Evolutionary conservation across 1,140 invertebrate species (phyloP).

Genomic region (Drosophila lacteicornis): DNA sequence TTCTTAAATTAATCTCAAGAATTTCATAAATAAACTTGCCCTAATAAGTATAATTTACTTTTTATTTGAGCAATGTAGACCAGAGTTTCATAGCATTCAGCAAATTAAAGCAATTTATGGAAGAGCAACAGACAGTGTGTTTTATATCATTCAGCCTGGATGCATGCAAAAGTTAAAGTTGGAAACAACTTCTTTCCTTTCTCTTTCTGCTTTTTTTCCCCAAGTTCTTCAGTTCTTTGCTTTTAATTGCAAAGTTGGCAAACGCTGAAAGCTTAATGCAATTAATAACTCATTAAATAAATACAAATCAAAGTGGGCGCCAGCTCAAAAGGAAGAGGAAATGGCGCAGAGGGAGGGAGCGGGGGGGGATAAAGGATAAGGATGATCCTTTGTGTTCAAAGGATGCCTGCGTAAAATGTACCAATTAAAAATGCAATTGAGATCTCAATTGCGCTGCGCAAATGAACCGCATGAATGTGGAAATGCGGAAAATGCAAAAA

Average conservation of each 20-base stretch:
- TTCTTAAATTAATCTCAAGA: background rate
- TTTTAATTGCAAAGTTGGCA: conserved; percentile 52
- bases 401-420: conserved; percentile 79
- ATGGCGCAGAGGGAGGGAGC: too few species aligned
- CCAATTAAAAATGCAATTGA: conserved; percentile 80
- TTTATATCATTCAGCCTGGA: conserved; percentile 11
- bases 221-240: conserved; percentile 12
- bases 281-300: conserved; percentile 83
- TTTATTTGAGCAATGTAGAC: background rate
- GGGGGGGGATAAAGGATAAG: background rate
- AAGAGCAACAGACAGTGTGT: background rate
- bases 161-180: conserved; percentile 8
- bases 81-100: background rate
- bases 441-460: conserved; percentile 71
- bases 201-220: conserved; percentile 1
- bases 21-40: too few species aligned
- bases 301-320: conserved; percentile 79
- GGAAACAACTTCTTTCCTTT: too few species aligned
- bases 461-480: conserved; percentile 71
- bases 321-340: conserved; percentile 32
- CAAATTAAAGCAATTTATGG: background rate
- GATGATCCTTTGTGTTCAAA: conserved; percentile 56
- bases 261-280: conserved; percentile 65
- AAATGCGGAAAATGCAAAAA: conserved; percentile 20
- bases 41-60: conserved; percentile 13